phyloP scores from a whole-genome alignment of 2,113 vertebrate species.

The Eublepharis macularius region DNA sequence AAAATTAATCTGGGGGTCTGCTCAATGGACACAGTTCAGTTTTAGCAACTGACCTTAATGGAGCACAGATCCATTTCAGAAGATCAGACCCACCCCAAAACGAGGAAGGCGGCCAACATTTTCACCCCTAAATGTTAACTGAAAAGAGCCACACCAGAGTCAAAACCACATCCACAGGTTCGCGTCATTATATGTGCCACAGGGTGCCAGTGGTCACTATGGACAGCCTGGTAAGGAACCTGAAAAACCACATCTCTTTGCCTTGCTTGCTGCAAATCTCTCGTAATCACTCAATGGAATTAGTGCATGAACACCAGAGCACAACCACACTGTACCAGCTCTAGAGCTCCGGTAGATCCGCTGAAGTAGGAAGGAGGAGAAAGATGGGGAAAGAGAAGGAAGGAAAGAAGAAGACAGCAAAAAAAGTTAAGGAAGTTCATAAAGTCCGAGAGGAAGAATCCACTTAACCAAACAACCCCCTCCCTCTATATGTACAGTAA shows the following conservation, averaged over 20 bases:
- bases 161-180: not conserved
- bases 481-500: not conserved
- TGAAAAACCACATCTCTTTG: not conserved
- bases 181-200: not conserved
- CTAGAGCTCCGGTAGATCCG: conserved; percentile 95
- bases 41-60: not conserved
- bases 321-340: conserved; percentile 90
- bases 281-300: conserved; percentile 74
- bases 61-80: not conserved
- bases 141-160: not conserved
- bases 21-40: not conserved
- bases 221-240: not conserved
- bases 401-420: conserved; percentile 65
- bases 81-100: not conserved
- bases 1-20: not conserved
- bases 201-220: not conserved
- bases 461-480: conserved; percentile 9
- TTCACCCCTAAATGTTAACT: not conserved
- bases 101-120: no score
- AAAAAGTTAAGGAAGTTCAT: not conserved
- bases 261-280: conserved; percentile 55
- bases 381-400: conserved; percentile 76
- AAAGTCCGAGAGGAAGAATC: conserved; percentile 41
- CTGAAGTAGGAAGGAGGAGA: conserved; percentile 77
- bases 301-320: conserved; percentile 72